These are phyloP conservation scores for Diplodus puntazzo DNA, from an alignment of 2,797 vertebrate genomes.

Conservation along the genomic window DNA sequence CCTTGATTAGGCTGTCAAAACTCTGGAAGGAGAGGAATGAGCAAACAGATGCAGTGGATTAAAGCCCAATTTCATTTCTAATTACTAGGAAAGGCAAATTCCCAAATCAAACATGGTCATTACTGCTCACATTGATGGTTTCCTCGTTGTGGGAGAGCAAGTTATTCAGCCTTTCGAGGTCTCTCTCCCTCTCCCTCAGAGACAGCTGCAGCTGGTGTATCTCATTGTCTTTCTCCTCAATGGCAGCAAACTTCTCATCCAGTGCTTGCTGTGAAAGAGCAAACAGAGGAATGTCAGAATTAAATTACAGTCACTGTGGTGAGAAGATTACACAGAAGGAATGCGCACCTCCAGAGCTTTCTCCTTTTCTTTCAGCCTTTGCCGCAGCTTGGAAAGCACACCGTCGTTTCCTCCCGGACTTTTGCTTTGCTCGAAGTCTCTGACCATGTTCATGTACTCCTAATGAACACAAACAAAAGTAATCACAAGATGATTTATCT, in stretches of 20 bases:
- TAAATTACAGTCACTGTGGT: constrained; percentile 1
- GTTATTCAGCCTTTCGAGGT: constrained; percentile 86
- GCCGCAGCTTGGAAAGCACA: constrained; percentile 83
- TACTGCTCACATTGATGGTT: constrained; percentile 79
- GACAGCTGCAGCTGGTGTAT: constrained; percentile 85
- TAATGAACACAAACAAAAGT: constrained; percentile 54
- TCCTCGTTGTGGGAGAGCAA: constrained; percentile 83
- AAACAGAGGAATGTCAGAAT: constrained; percentile 44
- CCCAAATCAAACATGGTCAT: neutral
- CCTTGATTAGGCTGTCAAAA: constrained; percentile 87
- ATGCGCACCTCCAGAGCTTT: constrained; percentile 83
- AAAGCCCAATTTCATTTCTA: neutral
- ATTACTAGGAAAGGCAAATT: neutral
- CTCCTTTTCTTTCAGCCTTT: constrained; percentile 87
- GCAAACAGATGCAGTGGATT: neutral
- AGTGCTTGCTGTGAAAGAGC: constrained; percentile 78
- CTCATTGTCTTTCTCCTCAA: constrained; percentile 90
- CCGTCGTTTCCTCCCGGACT: constrained; percentile 80
- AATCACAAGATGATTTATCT: neutral
- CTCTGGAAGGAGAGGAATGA: constrained; percentile 77
- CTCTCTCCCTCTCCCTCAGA: constrained; percentile 87
- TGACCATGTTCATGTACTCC: constrained; percentile 87
- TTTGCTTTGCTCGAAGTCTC: constrained; percentile 83
- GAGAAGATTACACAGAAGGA: constrained; percentile 15
- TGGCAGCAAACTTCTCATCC: constrained; percentile 85